Evolutionary conservation across 2,888 invertebrate species (phyloP).

Genomic region (Spilosoma lubricipeda): DNA sequence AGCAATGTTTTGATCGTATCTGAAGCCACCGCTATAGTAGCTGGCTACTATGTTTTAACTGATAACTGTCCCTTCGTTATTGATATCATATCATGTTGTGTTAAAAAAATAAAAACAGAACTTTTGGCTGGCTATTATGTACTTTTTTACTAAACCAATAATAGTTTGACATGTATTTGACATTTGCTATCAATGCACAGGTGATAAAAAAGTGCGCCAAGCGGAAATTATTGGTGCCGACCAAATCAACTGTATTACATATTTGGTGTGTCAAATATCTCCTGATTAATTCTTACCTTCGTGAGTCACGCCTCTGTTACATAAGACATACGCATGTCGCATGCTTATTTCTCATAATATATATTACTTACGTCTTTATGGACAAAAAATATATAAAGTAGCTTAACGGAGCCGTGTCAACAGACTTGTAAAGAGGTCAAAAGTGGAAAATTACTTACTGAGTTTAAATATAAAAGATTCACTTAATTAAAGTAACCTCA

Average conservation of each 20-base stretch:
- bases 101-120: neutral
- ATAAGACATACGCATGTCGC: constrained; percentile 44
- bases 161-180: neutral
- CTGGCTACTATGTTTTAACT: constrained; percentile 24
- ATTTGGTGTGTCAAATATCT: constrained; percentile 36
- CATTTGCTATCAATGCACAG: constrained; percentile 1
- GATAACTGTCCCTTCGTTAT: constrained; percentile 7
- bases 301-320: constrained; percentile 60
- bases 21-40: constrained; percentile 13
- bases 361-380: constrained; percentile 13
- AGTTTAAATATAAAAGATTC: constrained; percentile 7
- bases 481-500: constrained; percentile 6
- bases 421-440: constrained; percentile 20
- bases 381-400: neutral
- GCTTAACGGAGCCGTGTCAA: constrained; percentile 13
- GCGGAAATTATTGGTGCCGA: constrained; percentile 30
- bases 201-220: constrained; percentile 18
- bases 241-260: constrained; percentile 26
- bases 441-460: constrained; percentile 2
- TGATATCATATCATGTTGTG: constrained; percentile 1
- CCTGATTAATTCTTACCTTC: constrained; percentile 40
- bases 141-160: neutral
- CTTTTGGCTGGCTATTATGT: no score
- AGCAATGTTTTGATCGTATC: constrained; percentile 50
- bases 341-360: constrained; percentile 51